A percentile compares a stretch with the other conserved stretches of the same genome.
Conservation (phyloP, 2,888 invertebrate genomes). For the Philhelius pedissequus region DNA sequence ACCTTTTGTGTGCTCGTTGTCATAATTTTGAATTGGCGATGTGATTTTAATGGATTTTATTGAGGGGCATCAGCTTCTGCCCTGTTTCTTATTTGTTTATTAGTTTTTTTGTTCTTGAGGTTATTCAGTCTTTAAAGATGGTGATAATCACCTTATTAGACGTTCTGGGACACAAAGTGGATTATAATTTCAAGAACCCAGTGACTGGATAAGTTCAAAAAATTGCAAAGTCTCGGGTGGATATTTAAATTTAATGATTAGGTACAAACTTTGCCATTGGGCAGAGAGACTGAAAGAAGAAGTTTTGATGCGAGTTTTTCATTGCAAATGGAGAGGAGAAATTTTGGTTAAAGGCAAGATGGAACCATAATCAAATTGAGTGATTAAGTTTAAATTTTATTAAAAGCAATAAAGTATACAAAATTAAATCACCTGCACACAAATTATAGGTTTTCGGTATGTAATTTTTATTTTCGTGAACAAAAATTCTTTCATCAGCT, state of each 20-base stretch:
- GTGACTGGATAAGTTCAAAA: constrained; percentile 14
- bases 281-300: neutral
- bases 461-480: neutral
- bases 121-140: neutral
- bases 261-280: neutral
- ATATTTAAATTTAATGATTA: constrained; percentile 35
- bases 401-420: neutral
- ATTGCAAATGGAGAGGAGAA: neutral
- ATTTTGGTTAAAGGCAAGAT: neutral
- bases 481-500: neutral
- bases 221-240: neutral
- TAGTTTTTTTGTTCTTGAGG: neutral
- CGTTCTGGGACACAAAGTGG: constrained; percentile 12
- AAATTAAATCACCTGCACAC: neutral
- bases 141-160: constrained; percentile 36
- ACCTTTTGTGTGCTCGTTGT: constrained; percentile 24
- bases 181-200: neutral
- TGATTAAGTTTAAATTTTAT: neutral
- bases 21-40: constrained; percentile 44
- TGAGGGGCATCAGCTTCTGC: constrained; percentile 17
- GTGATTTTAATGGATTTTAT: constrained; percentile 41
- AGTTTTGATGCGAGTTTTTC: neutral
- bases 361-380: neutral
- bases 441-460: neutral
- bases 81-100: too few relatives aligned